Percentiles rank a stretch among this genome's conserved stretches.
phyloP scores from a whole-genome alignment of 2,113 vertebrate genomes.

The Aegotheles bennettii region DNA sequence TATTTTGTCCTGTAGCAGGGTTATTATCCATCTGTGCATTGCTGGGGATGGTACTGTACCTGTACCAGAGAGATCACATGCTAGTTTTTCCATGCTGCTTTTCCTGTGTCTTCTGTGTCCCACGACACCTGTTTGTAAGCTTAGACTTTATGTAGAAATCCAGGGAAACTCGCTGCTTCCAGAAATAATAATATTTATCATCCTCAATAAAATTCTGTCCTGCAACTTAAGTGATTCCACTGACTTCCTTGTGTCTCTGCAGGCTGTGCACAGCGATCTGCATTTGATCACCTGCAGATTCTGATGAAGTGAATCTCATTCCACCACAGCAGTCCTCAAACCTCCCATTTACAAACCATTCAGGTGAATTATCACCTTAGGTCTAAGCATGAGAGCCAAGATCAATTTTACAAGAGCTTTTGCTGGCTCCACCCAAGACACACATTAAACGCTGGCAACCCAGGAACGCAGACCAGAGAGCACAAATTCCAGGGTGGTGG shows the following conservation, averaged over 20 bases:
- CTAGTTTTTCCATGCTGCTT: neutral
- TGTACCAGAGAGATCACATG: accelerated
- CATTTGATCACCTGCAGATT: neutral
- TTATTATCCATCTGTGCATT: neutral
- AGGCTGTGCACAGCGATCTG: neutral
- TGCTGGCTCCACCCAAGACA: neutral
- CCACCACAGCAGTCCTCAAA: neutral
- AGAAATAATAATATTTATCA: neutral
- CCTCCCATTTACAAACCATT: neutral
- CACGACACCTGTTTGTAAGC: neutral
- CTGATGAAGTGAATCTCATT: neutral
- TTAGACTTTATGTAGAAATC: neutral
- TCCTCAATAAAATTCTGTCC: neutral
- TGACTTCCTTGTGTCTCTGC: neutral
- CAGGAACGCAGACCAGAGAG: neutral
- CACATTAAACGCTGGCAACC: neutral
- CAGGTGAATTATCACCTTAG: neutral
- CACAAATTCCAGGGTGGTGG: neutral
- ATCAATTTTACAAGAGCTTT: neutral
- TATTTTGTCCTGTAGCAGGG: neutral
- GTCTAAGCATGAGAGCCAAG: neutral
- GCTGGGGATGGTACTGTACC: neutral
- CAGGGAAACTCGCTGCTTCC: neutral
- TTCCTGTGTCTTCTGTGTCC: neutral
- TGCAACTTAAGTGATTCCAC: accelerated